Evolutionary conservation across 2,888 invertebrate genomes (phyloP).

Genomic region (Eupeodes luniger): DNA sequence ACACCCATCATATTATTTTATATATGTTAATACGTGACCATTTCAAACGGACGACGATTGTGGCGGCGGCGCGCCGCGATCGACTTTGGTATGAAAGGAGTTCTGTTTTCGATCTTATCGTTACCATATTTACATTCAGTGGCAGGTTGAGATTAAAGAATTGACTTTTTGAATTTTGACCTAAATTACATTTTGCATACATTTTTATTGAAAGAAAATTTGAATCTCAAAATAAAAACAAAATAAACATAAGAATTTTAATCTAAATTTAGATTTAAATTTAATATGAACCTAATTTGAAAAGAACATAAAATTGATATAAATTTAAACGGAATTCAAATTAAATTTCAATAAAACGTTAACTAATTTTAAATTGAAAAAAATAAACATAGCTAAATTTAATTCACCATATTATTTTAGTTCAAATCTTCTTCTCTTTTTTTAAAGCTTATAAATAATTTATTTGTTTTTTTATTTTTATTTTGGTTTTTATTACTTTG

Average conservation of each 20-base stretch:
- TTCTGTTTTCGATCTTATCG: conserved; percentile 49
- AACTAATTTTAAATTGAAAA: no score
- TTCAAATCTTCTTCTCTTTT: neutral
- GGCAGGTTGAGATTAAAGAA: conserved; percentile 4
- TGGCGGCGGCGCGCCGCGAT: neutral
- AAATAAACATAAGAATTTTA: neutral
- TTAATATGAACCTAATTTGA: no score
- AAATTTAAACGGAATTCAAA: neutral
- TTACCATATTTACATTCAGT: neutral
- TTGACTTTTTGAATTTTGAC: conserved; percentile 1
- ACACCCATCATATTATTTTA: conserved; percentile 20
- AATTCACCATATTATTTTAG: neutral
- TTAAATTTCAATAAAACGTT: neutral
- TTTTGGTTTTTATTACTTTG: neutral
- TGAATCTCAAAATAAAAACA: no score
- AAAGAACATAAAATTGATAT: no score
- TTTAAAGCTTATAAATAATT: no score
- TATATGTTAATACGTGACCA: conserved; percentile 31
- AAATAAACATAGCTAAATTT: neutral
- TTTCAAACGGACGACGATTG: conserved; percentile 22
- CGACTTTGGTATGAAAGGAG: conserved; percentile 31
- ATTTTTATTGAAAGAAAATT: conserved; percentile 3
- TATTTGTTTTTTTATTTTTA: no score
- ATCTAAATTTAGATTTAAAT: neutral
- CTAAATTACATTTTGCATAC: conserved; percentile 7